Base-by-base conservation (phyloP, 2,888 invertebrate species). In the Amblyteles armatorius region DNA sequence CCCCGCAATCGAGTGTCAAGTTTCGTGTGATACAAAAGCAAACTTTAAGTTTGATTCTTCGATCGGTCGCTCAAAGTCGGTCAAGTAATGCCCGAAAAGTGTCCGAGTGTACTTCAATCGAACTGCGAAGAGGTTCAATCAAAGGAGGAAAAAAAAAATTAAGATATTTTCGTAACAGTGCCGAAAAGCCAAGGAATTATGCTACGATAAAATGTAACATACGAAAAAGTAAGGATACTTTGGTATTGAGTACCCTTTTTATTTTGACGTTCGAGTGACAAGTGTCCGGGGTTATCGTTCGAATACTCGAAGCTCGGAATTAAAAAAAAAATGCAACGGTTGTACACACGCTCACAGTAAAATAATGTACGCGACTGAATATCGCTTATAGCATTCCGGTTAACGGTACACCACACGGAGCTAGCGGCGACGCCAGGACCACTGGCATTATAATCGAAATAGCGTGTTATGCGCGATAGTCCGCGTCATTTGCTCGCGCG, bases 331-430 rank as follows among this genome's bases (percentile, higher is more conserved):
- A 83, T 85, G 79, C 84, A 84, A 76, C 76, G 82, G 79, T 63
- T 79, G 77, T 79, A 63, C 36, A 67, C 33, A 73, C 69, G 57
- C 50, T 33, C 57, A 69, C 65, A 74, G 48, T 48, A 22, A 19
- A 63, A 74, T 82, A 76, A 69, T 69, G 60, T 67, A 60, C 52
- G 68, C 78, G 81, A 63, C 68, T 79, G 81, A 79, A 72, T 79
- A 76, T 85, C 84, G 84, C 74, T 74, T 76, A 71, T 65, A 65
- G 82, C 76, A 85, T 85, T 82, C 84, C 82, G 79, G 82, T 76
- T 85, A 85, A 85, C 84, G 84, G 84, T 82, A 85, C 65, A 76
- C 36, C 72, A 29, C n/a, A 50, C 50, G 22, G 73, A 26, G 22
- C 22, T 22, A 52, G 57, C 78, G 67, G 72, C 68, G 74, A 60